Base-by-base conservation (phyloP, 2,113 vertebrate genomes). In the Oxyura jamaicensis region DNA sequence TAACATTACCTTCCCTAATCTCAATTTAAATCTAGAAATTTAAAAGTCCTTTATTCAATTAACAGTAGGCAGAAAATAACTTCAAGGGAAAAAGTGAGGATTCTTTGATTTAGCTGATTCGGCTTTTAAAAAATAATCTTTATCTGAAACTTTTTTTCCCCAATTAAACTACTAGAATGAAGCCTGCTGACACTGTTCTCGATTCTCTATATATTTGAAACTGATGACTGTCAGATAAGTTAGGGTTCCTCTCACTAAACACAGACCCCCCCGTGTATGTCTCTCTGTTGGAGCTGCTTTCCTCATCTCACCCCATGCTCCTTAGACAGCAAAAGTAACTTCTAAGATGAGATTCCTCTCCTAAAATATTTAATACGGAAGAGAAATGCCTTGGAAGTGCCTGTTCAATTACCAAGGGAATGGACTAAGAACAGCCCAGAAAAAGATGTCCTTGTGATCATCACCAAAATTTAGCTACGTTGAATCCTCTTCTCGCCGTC, bases 271-370 rank as follows among this genome's bases (percentile, higher is more conserved):
- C 5, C 23, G 44, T 10, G 36, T 7, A 10, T 44, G 14, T 21
- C 26, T 50, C 46, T 48, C n/a, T 2, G 3, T 15, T 12, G 28
- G 26, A 50, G 29, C 65, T 3, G 0, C 20, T 23, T 35, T 11
- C 44, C 53, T 53, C 0, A 2, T 50, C 44, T 60, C 25, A 10
- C 17, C 46, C 42, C 6, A 0, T 20, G 29, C 39, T 72, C 3
- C 0, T 4, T 0, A 20, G 28, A 42, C 42, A 31, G 13, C 19
- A 31, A 18, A 7, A 55, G 6, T 10, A 35, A 18, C 10, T 28
- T 55, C 19, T 35, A 11, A 25, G 44, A 11, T 35, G 17, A 48
- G 41, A n/a, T 53, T 58, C 1, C 7, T 65, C 29, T 63, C 21
- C 42, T 39, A 17, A 65, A 88, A 39, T 35, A 82, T 2, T 46